These are phyloP conservation scores for Colletes gigas DNA, from an alignment of 1,140 invertebrate species.

Conservation along the genomic window DNA sequence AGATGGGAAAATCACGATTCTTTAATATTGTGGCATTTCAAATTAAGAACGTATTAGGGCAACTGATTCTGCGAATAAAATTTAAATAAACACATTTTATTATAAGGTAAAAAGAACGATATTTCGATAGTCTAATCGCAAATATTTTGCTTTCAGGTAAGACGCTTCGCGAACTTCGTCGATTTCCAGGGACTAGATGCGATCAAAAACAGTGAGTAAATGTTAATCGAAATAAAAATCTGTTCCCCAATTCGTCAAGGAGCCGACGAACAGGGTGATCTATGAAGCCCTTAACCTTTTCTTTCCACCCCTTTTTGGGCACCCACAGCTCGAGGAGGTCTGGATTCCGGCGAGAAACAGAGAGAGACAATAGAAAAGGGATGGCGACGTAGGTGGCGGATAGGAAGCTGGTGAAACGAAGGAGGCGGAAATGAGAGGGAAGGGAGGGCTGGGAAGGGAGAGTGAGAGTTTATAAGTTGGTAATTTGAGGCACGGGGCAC, in stretches of 20 bases:
- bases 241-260: slow-evolving; percentile 47
- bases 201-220: slow-evolving; percentile 46
- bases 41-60: too few species aligned
- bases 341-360: slow-evolving; percentile 54
- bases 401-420: slow-evolving; percentile 39
- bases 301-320: too few species aligned
- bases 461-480: slow-evolving; percentile 80
- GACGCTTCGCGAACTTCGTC: slow-evolving; percentile 8
- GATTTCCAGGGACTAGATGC: slow-evolving; percentile 3
- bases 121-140: slow-evolving; percentile 22
- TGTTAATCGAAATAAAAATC: slow-evolving; percentile 61
- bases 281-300: too few species aligned
- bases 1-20: too few species aligned
- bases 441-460: slow-evolving; percentile 49
- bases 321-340: too few species aligned
- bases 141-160: slow-evolving; percentile 58
- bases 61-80: too few species aligned
- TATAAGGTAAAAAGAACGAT: neutral
- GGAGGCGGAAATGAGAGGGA: slow-evolving; percentile 33
- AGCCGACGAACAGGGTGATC: slow-evolving; percentile 33
- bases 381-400: slow-evolving; percentile 21
- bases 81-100: too few species aligned
- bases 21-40: too few species aligned
- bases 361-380: slow-evolving; percentile 40
- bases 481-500: slow-evolving; percentile 80